A percentile compares a stretch with the other conserved stretches of the same genome.
These are phyloP conservation scores for Lepisosteus osseus DNA, from an alignment of 2,113 vertebrate genomes.

Conservation along the genomic window DNA sequence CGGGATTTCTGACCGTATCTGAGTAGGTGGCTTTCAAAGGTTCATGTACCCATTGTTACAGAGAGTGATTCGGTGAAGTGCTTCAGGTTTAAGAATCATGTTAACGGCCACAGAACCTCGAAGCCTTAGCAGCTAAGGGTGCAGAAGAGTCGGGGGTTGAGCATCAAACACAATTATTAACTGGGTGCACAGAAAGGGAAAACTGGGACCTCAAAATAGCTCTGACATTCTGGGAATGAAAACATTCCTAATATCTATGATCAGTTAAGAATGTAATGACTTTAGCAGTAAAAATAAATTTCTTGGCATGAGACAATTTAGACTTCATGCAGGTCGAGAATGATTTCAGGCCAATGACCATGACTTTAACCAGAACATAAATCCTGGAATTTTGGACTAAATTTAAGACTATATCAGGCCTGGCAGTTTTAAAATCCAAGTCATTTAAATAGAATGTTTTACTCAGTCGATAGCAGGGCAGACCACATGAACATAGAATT, in stretches of 20 bases:
- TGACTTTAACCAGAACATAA: neutral
- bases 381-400: neutral
- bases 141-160: no score
- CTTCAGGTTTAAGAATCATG: no score
- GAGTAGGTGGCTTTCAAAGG: no score
- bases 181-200: no score
- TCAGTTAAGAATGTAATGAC: neutral
- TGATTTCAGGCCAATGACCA: neutral
- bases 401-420: neutral
- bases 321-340: constrained; percentile 12
- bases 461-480: constrained; percentile 27
- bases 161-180: no score
- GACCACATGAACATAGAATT: constrained; percentile 16
- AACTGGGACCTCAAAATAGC: no score
- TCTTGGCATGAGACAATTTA: neutral
- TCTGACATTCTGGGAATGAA: neutral
- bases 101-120: no score
- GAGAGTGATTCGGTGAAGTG: no score
- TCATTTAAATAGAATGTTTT: constrained; percentile 30
- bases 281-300: neutral
- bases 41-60: no score
- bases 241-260: neutral
- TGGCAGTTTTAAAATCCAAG: constrained; percentile 25
- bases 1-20: no score
- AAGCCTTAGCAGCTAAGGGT: no score